Evolutionary conservation across 2,113 vertebrate species (phyloP), one percentile per base, ranked within the genome.

Genomic region (Saguinus midas): DNA sequence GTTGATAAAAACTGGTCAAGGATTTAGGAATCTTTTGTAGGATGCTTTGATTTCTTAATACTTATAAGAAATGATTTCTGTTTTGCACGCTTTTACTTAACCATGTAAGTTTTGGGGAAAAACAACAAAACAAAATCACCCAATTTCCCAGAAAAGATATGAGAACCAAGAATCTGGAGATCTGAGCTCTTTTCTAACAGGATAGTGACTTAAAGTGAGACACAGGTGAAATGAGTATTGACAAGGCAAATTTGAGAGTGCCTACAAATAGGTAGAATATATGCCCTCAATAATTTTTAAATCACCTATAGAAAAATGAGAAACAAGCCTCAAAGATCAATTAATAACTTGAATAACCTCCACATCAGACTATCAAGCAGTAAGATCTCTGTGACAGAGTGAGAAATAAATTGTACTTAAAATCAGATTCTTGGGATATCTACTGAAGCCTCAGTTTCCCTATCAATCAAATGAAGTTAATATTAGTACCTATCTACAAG

Each of bases 1-100:
- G 55, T 95, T 84, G 50, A 91, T 95, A 85, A 81, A 96, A 97
- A 52, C 48, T 95, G 75, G 32, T 85, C 86, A 88, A 96, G 17
- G 27, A 66, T 83, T 94, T 88, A 86, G 40, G 64, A 88, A 95
- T 75, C n/a, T 23, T 97, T 90, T 68, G 14, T 61, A 57, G 29
- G 35, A 90, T 35, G 61, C 18, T 96, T 88, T 96, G 73, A 91
- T 83, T 94, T 94, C 73, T 83, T 93, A 97, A 82, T 45, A 80
- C 3, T 14, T 75, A 57, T 9, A 81, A 93, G 14, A 96, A 84
- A 96, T 58, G 48, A 80, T 57, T 90, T 64, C 52, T 87, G 43
- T 21, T 94, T 94, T 96, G 29, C n/a, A 45, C 45, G 40, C 72
- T 45, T 76, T 76, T 45, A 72, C 8, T 79, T 91, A 91, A 50